These are phyloP conservation scores for Cyanoderma ruficeps DNA, from an alignment of 2,113 vertebrate genomes.

Conservation along the genomic window DNA sequence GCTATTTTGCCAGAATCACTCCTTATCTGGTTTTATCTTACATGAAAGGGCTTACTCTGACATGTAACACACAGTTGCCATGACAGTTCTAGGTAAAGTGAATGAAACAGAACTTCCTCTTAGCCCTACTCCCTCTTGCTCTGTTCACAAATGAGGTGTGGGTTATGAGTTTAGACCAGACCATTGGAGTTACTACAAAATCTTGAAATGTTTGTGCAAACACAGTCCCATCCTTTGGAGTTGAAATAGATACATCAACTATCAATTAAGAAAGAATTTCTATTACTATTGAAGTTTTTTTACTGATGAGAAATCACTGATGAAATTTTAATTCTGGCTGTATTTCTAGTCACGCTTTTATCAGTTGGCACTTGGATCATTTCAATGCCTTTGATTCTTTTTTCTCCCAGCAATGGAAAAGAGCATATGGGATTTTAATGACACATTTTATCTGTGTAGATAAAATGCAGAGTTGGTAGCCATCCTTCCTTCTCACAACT, in stretches of 20 bases:
- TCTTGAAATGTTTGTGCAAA: neutral
- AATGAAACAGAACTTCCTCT: neutral
- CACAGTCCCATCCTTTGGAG: neutral
- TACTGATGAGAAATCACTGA: neutral
- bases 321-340: neutral
- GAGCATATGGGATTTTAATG: neutral
- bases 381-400: neutral
- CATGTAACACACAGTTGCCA: neutral
- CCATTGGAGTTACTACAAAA: neutral
- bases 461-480: slow-evolving; percentile 14
- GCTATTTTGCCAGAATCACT: neutral
- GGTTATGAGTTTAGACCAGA: neutral
- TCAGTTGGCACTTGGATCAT: neutral
- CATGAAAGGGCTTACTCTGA: neutral
- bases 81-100: neutral
- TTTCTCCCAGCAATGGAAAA: neutral
- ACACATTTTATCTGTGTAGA: slow-evolving; percentile 29
- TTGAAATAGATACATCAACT: neutral
- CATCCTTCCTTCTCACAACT: slow-evolving; percentile 5
- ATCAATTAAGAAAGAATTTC: neutral
- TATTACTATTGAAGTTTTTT: neutral
- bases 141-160: neutral
- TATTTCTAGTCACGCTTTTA: neutral
- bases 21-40: neutral
- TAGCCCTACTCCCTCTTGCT: neutral